Base-by-base conservation (phyloP, 2,888 invertebrate genomes). In the Cremastinae sp. region DNA sequence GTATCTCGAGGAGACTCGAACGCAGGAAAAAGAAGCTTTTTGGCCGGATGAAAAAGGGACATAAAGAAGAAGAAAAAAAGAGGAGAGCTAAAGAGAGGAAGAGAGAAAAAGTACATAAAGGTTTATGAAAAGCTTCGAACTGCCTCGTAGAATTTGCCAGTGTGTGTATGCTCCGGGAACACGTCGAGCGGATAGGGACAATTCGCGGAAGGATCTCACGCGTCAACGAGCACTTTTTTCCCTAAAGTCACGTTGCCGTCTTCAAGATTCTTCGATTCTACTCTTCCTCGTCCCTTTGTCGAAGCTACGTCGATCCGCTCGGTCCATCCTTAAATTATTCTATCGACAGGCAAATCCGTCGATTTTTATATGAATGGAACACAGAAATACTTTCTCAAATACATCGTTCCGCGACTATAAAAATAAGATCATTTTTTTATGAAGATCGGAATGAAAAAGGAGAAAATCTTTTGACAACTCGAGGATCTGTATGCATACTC, bases 111-210 rank as follows among this genome's bases (percentile, higher is more conserved):
- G 12, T 43, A 20, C 39, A 45, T 45, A 20, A n/a, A 64, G 55
- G 66, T 69, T 70, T 64, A 66, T 68, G 65, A 71, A 74, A 61
- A 61, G 39, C 20, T 64, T 66, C 53, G 47, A 77, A 59, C 62
- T 47, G 18, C 12, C 53, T 70, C 53, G 51, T 70, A 8, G 51
- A 66, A 73, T 66, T 73, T 75, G 73, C 71, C 73, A 71, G 74
- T 75, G 61, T 70, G 53, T 59, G 28, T 22, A 45, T 12, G 43
- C 28, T 53, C 43, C 28, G 55, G 47, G 35, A 55, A 3, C 55
- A 28, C 37, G 10, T 9, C 39, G 16, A 2, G 49, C 62, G 39
- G n/a, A 28, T 2, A 8, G 45, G 68, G 20, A 78, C 65, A 59
- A 73, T 69, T 37, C 37, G 49, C 20, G 49, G 20, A 61, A 47